Base-by-base conservation (phyloP, 2,888 invertebrate genomes). In the Andrena camellia region DNA sequence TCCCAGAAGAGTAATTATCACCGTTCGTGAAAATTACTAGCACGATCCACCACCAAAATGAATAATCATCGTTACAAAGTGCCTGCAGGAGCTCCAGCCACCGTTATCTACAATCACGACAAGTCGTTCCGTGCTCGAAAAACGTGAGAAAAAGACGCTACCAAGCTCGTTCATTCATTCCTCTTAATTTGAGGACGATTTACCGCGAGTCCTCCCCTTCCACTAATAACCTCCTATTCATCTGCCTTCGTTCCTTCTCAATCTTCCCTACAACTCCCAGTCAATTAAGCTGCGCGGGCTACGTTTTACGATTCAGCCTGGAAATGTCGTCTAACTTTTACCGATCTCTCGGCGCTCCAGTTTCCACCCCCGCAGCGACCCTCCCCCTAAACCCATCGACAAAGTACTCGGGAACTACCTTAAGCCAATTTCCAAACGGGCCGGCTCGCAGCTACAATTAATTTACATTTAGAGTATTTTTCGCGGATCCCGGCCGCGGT, bases 401-500 rank as follows among this genome's bases (percentile, higher is more conserved):
- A 52, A 70, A 75, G 66, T 67, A 54, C 60, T 6, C 4, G 26
- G 26, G 57, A 62, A 48, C 23, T 42, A 48, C 62, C 35, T 67
- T 67, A 63, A 67, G 64, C 69, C 75, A 80, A 80, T 80, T 72
- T 59, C 60, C 54, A 78, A 72, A 81, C 76, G 63, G 67, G 78
- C 29, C 72, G 42, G 42, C 29, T 48, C 68, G 42, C 23, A 8
- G 50, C 60, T 31, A 31, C 66, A 54, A 82, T 70, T 74, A 86
- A 86, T 86, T 82, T 86, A 86, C 83, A 85, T 86, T 82, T 78
- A 78, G 75, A 85, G 82, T 72, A 85, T 85, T 81, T 85, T 81
- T 77, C 70, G 73, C 54, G 20, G n/a, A 57, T 20, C 50, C 35
- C 23, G 23, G 23, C 23, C 29, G 52, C 23, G 60, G 48, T 50